Conservation (phyloP, 2,797 vertebrate genomes). For the Gymnothorax javanicus region DNA sequence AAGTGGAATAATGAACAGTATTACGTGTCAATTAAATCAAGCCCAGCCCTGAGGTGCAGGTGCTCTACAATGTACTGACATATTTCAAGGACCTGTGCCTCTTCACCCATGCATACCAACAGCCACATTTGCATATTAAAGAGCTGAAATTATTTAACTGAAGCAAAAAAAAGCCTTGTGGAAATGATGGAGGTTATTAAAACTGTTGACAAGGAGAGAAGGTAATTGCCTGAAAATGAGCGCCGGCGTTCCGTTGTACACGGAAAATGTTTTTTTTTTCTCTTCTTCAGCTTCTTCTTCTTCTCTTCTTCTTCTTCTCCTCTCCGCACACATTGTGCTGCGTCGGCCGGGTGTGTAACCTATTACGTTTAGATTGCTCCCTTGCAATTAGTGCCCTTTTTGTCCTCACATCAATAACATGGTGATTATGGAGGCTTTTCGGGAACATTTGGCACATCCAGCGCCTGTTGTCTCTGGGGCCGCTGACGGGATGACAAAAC, state of each 20-base stretch:
- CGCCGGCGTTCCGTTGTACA: slow-evolving; percentile 96
- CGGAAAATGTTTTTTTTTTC: slow-evolving; percentile 87
- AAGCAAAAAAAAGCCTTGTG: slow-evolving; percentile 89
- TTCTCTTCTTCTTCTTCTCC: slow-evolving; percentile 33
- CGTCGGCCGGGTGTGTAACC: slow-evolving; percentile 99
- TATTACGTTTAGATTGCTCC: slow-evolving; percentile 99
- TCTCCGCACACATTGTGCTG: slow-evolving; percentile 90
- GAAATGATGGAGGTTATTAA: slow-evolving; percentile 99
- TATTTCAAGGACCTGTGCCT: slow-evolving; percentile 92
- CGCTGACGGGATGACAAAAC: slow-evolving; percentile 99
- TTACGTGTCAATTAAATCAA: slow-evolving; percentile 99
- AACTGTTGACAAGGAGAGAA: slow-evolving; percentile 99
- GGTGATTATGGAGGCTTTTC: slow-evolving; percentile 99
- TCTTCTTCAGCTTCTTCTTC: slow-evolving; percentile 36
- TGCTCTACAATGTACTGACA: slow-evolving; percentile 95
- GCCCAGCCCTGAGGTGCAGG: slow-evolving; percentile 92
- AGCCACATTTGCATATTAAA: slow-evolving; percentile 98
- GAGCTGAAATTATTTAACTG: slow-evolving; percentile 99
- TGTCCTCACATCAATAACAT: slow-evolving; percentile 99
- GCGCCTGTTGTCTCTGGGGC: slow-evolving; percentile 99
- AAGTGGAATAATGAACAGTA: slow-evolving; percentile 99
- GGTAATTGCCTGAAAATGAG: slow-evolving; percentile 99
- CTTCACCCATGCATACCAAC: slow-evolving; percentile 96
- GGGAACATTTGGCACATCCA: slow-evolving; percentile 95
- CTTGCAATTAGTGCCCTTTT: slow-evolving; percentile 99